A percentile compares a stretch with the other conserved stretches of the same genome.
phyloP scores from a whole-genome alignment of 2,888 invertebrate species.

The Nymphalis urticae region DNA sequence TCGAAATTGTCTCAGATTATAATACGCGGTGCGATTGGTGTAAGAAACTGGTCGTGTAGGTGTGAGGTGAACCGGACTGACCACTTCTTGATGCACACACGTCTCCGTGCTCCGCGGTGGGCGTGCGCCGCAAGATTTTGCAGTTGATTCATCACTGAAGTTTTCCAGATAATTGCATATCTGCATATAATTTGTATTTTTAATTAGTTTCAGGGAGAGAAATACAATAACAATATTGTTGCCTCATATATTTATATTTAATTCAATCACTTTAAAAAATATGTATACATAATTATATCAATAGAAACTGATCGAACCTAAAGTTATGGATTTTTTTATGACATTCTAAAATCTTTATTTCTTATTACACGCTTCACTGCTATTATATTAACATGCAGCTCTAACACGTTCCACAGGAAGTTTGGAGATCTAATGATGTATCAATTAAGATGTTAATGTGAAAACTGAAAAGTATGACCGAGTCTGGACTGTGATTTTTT shows the following conservation, averaged over 20 bases:
- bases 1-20: constrained; percentile 38
- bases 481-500: constrained; percentile 8
- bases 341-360: neutral
- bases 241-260: too few relatives aligned
- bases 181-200: neutral
- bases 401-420: constrained; percentile 32
- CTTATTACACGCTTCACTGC: neutral
- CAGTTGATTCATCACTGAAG: constrained; percentile 37
- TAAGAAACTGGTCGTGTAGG: constrained; percentile 62
- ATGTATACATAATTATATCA: too few relatives aligned
- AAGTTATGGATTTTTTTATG: neutral
- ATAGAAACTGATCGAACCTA: too few relatives aligned
- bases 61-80: constrained; percentile 64
- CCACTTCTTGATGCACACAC: constrained; percentile 48
- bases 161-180: constrained; percentile 25
- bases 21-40: constrained; percentile 44
- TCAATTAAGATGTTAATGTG: constrained; percentile 40
- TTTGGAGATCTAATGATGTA: constrained; percentile 34
- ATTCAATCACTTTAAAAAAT: too few relatives aligned
- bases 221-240: neutral
- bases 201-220: too few relatives aligned
- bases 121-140: constrained; percentile 43
- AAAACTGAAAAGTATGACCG: constrained; percentile 26
- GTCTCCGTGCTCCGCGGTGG: constrained; percentile 40
- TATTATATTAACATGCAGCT: constrained; percentile 6